A percentile compares a stretch with the other conserved stretches of the same genome.
Conservation (phyloP, 2,113 vertebrate species). For the Capricornis sumatraensis region DNA sequence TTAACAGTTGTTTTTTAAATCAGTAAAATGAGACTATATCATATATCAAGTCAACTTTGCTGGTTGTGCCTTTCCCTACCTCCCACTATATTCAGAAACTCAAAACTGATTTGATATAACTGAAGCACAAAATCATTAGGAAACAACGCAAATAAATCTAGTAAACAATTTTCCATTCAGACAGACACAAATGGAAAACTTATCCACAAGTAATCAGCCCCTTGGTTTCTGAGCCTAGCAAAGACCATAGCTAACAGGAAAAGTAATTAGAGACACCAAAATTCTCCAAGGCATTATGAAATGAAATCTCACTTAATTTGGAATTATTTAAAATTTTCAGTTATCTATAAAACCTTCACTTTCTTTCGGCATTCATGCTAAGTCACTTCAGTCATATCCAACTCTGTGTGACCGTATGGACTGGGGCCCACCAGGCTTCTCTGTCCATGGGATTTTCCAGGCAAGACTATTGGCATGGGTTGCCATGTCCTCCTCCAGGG, state of each 20-base stretch:
- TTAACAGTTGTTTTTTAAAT: neutral
- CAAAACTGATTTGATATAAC: constrained; percentile 35
- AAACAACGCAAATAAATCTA: constrained; percentile 26
- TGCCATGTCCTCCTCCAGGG: neutral
- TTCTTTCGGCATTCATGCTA: neutral
- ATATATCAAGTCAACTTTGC: neutral
- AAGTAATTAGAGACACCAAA: neutral
- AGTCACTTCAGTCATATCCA: neutral
- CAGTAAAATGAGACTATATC: neutral
- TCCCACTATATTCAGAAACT: neutral
- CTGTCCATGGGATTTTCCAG: neutral
- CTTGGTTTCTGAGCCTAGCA: neutral
- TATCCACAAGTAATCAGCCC: neutral
- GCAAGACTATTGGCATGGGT: neutral
- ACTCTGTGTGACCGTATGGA: neutral
- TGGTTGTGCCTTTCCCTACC: neutral
- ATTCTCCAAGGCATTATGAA: neutral
- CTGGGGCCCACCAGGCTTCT: neutral
- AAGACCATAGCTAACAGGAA: neutral
- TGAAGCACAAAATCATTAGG: constrained; percentile 46
- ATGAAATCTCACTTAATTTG: constrained; percentile 1
- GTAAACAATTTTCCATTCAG: constrained; percentile 34
- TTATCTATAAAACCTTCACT: neutral
- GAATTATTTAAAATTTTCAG: constrained; percentile 29
- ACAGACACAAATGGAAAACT: constrained; percentile 27